Conservation (phyloP, 2,113 vertebrate genomes). For the Myocastor coypus region DNA sequence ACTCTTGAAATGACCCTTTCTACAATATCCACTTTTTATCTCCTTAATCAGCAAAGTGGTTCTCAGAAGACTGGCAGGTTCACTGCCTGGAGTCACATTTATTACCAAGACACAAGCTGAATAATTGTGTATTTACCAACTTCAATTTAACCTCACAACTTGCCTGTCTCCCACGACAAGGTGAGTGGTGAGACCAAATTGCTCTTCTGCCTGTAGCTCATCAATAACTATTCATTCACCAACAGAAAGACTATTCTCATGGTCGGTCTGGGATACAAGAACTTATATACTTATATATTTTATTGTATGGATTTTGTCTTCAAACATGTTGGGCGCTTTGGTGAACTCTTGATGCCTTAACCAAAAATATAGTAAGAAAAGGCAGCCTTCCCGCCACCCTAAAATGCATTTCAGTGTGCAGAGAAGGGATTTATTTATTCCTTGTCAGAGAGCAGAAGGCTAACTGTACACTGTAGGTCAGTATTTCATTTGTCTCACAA, state of each 20-base stretch:
- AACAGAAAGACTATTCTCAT: neutral
- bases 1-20: constrained; percentile 80
- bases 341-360: neutral
- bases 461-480: neutral
- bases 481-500: neutral
- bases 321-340: neutral
- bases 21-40: constrained; percentile 78
- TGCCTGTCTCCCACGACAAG: constrained; percentile 65
- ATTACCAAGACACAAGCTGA: constrained; percentile 71
- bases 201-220: constrained; percentile 51
- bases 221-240: constrained; percentile 46
- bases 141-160: constrained; percentile 74
- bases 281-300: neutral
- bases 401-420: neutral
- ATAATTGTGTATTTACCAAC: constrained; percentile 84
- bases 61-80: constrained; percentile 69
- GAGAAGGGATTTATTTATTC: neutral
- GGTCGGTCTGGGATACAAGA: neutral
- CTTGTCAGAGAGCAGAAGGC: neutral
- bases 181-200: constrained; percentile 68
- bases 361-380: constrained; percentile 19
- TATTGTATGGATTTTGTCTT: neutral
- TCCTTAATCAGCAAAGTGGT: constrained; percentile 80
- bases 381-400: neutral
- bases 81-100: constrained; percentile 70